Base-by-base conservation (phyloP, 1,140 invertebrate genomes). In the Aradophagus sp. region DNA sequence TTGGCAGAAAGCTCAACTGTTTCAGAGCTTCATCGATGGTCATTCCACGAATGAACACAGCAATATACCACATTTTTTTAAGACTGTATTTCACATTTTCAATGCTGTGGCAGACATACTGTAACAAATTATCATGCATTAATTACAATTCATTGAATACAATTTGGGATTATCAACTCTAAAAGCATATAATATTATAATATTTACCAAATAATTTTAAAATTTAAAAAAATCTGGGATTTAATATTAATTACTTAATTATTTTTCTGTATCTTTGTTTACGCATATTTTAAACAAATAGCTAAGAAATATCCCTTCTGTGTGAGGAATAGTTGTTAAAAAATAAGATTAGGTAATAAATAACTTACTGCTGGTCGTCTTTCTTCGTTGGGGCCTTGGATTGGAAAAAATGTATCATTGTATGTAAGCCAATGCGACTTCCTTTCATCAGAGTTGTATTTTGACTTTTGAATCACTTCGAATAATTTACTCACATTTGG, bases 61-160 rank as follows among this genome's bases (percentile, higher is more conserved):
- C 93, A 23, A 96, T 89, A 74, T 97, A 98, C 94, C 94, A 97
- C 90, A 98, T 90, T 79, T 97, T 97, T 71, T 93, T 91, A 0
- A 92, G 93, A 77, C 93, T 94, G 76, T 97, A 97, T 85, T 96
- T 96, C 36, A 98, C 90, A 77, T 96, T 93, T 20, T 84, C 83
- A 75, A 91, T 91, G 83, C 90, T 87, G 82, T 97, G 94, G 69
- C 93, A 96, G 0, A 97, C 89, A 87, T 90, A 97, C 95, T 95
- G 78, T 50, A 91, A 91, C 50, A 63, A 36, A 36, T 32, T 32
- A 13, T 2, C 5, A 32, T 32, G 5, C 13, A 32, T 32, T 12
- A 36, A 36, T 7, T 3, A 6, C 8, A 8, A 16, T 16, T 2
- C 8, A 4, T 8, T 13, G 14, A 34, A n/a, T n/a, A n/a, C n/a